A percentile compares a stretch with the other conserved stretches of the same genome.
phyloP scores from a whole-genome alignment of 2,113 vertebrate genomes.

The Pedetes capensis region DNA sequence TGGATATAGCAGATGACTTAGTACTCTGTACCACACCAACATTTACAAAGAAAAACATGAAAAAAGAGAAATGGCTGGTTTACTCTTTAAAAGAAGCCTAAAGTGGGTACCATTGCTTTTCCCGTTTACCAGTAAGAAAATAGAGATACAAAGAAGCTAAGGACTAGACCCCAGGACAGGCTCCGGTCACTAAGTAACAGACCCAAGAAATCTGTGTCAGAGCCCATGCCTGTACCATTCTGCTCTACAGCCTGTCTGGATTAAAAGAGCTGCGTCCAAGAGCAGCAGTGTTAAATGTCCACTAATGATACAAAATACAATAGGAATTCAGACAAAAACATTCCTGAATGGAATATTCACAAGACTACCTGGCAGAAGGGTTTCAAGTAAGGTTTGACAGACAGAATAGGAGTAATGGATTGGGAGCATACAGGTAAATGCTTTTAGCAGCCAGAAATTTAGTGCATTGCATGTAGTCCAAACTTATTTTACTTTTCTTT shows the following conservation, averaged over 20 bases:
- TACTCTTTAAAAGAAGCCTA: neutral
- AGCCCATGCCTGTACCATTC: rapidly evolving
- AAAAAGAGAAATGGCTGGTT: neutral
- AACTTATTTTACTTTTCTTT: neutral
- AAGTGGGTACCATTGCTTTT: neutral
- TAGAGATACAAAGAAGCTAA: neutral
- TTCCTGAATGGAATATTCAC: neutral
- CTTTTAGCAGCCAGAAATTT: neutral
- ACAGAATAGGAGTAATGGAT: neutral
- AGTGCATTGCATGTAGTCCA: neutral
- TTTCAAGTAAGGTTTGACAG: neutral
- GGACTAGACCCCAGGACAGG: neutral
- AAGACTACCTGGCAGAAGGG: neutral
- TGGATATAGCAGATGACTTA: too few species aligned
- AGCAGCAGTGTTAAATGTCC: neutral
- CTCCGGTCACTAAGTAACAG: neutral
- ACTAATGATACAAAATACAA: neutral
- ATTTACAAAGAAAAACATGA: too few species aligned
- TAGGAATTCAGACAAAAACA: neutral
- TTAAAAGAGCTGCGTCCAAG: neutral
- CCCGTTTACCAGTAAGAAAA: neutral
- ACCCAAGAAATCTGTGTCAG: neutral
- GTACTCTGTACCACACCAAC: too few species aligned
- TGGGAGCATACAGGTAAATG: neutral
- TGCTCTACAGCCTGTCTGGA: neutral